Conservation (phyloP, 1,140 invertebrate species). For the Aphelinus atriplicis region DNA sequence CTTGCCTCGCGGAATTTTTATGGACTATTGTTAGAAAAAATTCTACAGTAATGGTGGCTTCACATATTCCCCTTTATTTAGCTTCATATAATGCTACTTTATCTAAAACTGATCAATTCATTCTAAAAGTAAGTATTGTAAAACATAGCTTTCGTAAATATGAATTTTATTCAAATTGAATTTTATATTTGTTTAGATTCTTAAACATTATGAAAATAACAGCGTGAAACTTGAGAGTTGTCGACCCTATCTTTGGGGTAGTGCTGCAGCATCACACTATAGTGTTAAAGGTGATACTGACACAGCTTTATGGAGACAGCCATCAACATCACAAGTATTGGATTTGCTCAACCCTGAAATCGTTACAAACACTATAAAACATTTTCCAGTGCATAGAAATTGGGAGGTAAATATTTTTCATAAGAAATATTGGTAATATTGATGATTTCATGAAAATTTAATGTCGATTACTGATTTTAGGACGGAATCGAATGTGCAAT, state of each 20-base stretch:
- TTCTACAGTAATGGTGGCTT: conserved; percentile 69
- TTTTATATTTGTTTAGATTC: conserved; percentile 57
- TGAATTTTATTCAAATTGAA: conserved; percentile 12
- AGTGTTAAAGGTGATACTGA: conserved; percentile 71
- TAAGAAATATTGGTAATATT: conserved; percentile 6
- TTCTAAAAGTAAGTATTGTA: conserved; percentile 63
- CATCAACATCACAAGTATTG: conserved; percentile 76
- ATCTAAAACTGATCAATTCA: conserved; percentile 71
- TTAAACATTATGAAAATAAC: conserved; percentile 72
- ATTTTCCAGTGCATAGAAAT: conserved; percentile 70
- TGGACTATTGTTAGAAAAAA: conserved; percentile 71
- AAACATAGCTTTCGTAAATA: too few relatives aligned
- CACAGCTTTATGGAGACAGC: conserved; percentile 74
- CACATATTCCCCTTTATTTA: conserved; percentile 77
- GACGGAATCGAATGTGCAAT: conserved; percentile 8
- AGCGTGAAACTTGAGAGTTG: conserved; percentile 73
- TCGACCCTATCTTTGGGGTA: conserved; percentile 83
- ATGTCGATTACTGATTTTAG: conserved; percentile 3
- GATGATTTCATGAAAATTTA: not conserved
- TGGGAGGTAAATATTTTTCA: conserved; percentile 48
- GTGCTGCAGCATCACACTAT: conserved; percentile 79
- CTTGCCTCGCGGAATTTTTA: conserved; percentile 71
- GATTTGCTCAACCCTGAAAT: conserved; percentile 73
- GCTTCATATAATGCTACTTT: conserved; percentile 77
- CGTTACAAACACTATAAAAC: conserved; percentile 73